These are phyloP conservation scores for Callionymus lyra DNA, from an alignment of 2,113 vertebrate genomes.

Conservation along the genomic window DNA sequence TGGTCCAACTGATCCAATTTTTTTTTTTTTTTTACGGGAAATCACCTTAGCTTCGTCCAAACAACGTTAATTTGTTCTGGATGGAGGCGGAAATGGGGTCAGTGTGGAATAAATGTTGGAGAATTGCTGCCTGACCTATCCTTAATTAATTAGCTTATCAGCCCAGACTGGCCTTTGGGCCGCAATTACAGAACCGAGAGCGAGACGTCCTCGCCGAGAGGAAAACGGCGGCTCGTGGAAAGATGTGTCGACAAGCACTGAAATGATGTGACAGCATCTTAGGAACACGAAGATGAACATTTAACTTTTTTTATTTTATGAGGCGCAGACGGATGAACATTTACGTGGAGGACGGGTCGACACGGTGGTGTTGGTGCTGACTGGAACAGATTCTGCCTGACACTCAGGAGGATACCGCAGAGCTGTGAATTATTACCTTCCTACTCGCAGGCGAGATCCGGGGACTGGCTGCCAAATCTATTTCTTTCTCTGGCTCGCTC, in stretches of 20 bases:
- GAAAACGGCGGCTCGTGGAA: background rate
- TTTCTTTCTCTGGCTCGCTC: conserved; percentile 10
- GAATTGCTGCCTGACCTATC: conserved; percentile 30
- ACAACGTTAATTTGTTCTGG: conserved; percentile 19
- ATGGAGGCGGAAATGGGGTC: conserved; percentile 21
- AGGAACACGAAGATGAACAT: background rate
- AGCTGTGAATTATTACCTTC: conserved; percentile 34
- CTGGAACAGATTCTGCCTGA: conserved; percentile 10
- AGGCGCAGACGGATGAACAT: conserved; percentile 23
- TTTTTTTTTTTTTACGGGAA: too few species aligned
- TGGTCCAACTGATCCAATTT: too few species aligned
- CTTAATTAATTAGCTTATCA: conserved; percentile 45
- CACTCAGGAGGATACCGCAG: conserved; percentile 17
- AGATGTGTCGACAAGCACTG: conserved; percentile 5
- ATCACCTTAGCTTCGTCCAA: background rate
- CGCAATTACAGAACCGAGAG: conserved; percentile 21
- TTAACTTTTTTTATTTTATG: background rate
- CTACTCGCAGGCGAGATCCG: conserved; percentile 7
- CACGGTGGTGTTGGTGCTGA: conserved; percentile 5
- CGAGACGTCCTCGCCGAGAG: background rate
- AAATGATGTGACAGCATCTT: conserved; percentile 3
- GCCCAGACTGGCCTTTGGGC: conserved; percentile 35
- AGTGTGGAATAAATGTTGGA: conserved; percentile 27
- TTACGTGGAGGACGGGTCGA: conserved; percentile 14
- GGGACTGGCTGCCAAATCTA: conserved; percentile 28